Evolutionary conservation across 2,797 vertebrate genomes (phyloP), one percentile per base, ranked within the genome.

Genomic region (Sus cebifrons): DNA sequence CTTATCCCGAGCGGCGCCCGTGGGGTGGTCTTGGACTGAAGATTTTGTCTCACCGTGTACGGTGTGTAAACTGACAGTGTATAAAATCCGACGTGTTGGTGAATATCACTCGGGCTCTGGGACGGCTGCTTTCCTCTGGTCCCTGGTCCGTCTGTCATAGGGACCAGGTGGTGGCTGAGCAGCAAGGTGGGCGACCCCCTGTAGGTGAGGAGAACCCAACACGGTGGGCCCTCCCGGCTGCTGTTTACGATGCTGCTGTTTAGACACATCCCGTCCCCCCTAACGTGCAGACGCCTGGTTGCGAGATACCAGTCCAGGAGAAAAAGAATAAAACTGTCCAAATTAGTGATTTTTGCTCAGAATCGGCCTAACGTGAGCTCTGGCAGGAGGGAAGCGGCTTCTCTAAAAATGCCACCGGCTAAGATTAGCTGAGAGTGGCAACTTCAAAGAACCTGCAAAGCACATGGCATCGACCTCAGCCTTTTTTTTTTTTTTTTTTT

Each of bases 251-350:
- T 14, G 4, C 1, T 14, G 4, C 1, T 4, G n/a, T 11, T 9
- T 0, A 2, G 25, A 6, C 10, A 1, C 3, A n/a, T 18, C 18
- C 5, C 52, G 3, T 14, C 0, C 2, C 71, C 52, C 11, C 13
- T 29, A 5, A 1, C 20, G 56, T 12, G 81, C 36, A 36, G 83
- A 62, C 78, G 86, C 81, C 93, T 60, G 2, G 67, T 82, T 65
- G 29, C 94, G 93, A 89, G 81, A 89, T 87, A 87, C 96, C 54
- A 52, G 70, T 89, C 89, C 77, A 86, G 92, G 73, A 94, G 64
- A 7, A 12, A 58, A 54, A 83, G 15, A 62, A 54, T 23, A 11
- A n/a, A 75, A 23, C 9, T 27, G 0, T 44, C 7, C n/a, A n/a
- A 56, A 68, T 32, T 44, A 74, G 18, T 23, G 65, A 13, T 23